Evolutionary conservation across 2,888 invertebrate species (phyloP), one percentile per base, ranked within the genome.

Genomic region (Eupeodes luniger): DNA sequence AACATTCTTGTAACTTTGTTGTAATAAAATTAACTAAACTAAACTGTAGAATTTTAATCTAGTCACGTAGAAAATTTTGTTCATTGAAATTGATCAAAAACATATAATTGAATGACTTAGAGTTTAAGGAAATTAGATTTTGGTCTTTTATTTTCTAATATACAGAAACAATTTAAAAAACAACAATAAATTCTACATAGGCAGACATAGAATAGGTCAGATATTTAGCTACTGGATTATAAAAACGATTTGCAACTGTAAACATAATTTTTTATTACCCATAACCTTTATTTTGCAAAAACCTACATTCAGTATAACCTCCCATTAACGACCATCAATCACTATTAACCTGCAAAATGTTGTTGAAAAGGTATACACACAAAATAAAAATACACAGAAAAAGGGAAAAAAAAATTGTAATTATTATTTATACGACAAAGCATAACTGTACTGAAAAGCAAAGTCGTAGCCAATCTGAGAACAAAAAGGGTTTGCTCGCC

Each of bases 291-390:
- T 82, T 81, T 66, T 47, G 27, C 59, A 40, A 36, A 72, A 77
- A 19, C 81, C 53, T 69, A 78, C 78, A 82, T 19, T 76, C 12
- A 47, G 9, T 7, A 70, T 70, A 82, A 86, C 82, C 86, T 82
- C 62, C 47, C 70, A 70, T 83, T 82, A 82, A 70, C 59, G 70
- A 70, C 79, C 82, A 83, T 86, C 79, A 83, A 86, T 86, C 86
- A 82, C 34, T 40, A 74, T 75, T 72, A 81, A 74, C 72, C 53
- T 12, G 69, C 64, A 79, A 82, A 57, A 57, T 53, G 51, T 53
- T 57, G 49, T 64, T 64, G 36, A 70, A 44, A 72, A 70, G 10
- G 19, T 5, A 27, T 27, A 40, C 5, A 36, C n/a, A 51, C 66
- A 47, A 49, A 12, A 59, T 7, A 57, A 27, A 14, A 57, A 69